Percentiles rank a stretch among this genome's conserved stretches.
phyloP scores from a whole-genome alignment of 2,113 vertebrate species.

The Pomatostomus ruficeps region DNA sequence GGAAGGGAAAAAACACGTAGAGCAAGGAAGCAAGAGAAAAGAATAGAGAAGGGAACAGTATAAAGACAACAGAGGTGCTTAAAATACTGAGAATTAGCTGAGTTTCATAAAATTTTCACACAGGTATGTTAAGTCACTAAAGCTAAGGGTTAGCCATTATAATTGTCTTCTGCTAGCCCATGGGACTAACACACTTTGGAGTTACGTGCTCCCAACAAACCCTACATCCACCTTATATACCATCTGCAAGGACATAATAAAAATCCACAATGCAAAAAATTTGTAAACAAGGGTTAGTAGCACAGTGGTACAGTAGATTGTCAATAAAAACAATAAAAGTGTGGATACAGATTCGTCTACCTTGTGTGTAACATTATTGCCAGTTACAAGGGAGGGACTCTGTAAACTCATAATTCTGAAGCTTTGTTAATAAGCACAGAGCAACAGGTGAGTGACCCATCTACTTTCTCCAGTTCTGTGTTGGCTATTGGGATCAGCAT shows the following conservation, averaged over 20 bases:
- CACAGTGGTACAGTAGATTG: conserved; percentile 76
- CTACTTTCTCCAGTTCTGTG: conserved; percentile 85
- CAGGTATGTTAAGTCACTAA: conserved; percentile 43
- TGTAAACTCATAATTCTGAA: conserved; percentile 75
- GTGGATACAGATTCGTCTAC: conserved; percentile 61
- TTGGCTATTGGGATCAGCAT: conserved; percentile 88
- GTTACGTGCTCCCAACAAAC: conserved; percentile 49
- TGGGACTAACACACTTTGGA: conserved; percentile 46
- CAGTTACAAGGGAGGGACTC: conserved; percentile 47
- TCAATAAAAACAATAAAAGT: conserved; percentile 67
- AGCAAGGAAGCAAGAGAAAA: not conserved
- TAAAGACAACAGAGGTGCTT: not conserved
- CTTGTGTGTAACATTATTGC: conserved; percentile 60
- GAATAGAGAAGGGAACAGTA: not conserved
- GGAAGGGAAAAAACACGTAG: not conserved
- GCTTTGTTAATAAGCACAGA: conserved; percentile 90
- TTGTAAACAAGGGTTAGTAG: conserved; percentile 78
- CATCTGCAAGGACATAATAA: conserved; percentile 57
- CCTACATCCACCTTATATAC: conserved; percentile 58
- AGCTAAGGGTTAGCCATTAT: conserved; percentile 41
- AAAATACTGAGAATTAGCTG: not conserved
- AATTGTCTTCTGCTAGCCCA: conserved; percentile 56
- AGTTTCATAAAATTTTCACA: conserved; percentile 42
- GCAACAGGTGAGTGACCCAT: conserved; percentile 88
- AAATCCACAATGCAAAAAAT: conserved; percentile 62